phyloP scores from a whole-genome alignment of 2,888 invertebrate genomes.

The Lepas anatifera region DNA sequence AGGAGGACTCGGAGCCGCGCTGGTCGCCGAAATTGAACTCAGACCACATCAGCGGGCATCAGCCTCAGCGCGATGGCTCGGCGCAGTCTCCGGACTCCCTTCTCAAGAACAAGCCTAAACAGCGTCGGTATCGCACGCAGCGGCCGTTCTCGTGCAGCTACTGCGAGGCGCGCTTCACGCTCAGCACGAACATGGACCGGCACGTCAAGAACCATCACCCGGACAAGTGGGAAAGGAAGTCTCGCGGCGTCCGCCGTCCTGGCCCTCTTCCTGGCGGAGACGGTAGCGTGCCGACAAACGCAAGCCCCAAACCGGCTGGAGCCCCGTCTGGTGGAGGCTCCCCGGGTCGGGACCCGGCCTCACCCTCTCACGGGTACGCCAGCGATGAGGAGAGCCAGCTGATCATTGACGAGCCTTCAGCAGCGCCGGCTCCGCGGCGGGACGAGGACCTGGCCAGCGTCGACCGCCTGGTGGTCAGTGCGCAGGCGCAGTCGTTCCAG shows the following conservation, averaged over 20 bases:
- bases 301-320: slow-evolving; percentile 11
- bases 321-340: slow-evolving; percentile 6
- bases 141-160: slow-evolving; percentile 81
- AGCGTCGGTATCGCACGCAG: slow-evolving; percentile 76
- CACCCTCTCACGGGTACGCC: slow-evolving; percentile 11
- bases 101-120: slow-evolving; percentile 82
- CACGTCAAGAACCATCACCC: slow-evolving; percentile 92
- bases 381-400: slow-evolving; percentile 66
- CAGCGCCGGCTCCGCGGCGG: slow-evolving; percentile 30
- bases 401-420: slow-evolving; percentile 65
- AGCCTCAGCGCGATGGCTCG: slow-evolving; percentile 53
- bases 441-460: slow-evolving; percentile 59
- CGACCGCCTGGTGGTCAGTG: slow-evolving; percentile 60
- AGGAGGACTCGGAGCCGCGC: not conserved
- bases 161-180: slow-evolving; percentile 77
- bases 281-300: no score
- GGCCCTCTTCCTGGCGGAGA: no score
- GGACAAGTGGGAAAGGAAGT: slow-evolving; percentile 70
- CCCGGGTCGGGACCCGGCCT: slow-evolving; percentile 5
- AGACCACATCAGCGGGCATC: slow-evolving; percentile 36
- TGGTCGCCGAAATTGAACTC: not conserved
- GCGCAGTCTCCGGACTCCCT: slow-evolving; percentile 86
- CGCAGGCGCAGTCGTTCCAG: slow-evolving; percentile 48
- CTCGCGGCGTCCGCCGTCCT: slow-evolving; percentile 39
- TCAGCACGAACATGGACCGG: slow-evolving; percentile 82